Evolutionary conservation across 2,113 vertebrate species (phyloP).

Genomic region (Heliornis fulica): DNA sequence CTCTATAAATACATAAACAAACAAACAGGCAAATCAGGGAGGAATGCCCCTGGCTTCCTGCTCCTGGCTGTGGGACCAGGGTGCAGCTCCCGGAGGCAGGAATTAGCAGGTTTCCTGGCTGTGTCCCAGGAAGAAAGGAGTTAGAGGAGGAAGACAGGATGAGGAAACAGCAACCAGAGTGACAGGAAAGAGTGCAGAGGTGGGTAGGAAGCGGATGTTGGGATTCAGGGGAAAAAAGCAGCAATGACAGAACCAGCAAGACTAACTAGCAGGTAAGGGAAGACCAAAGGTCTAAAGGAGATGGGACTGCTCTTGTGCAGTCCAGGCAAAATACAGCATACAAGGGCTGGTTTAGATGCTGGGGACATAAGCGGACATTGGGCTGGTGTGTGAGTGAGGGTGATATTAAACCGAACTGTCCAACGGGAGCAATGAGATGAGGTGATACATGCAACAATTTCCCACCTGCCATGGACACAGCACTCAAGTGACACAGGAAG

Average conservation of each 20-base stretch:
- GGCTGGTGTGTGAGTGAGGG: not conserved
- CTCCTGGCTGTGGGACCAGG: not conserved
- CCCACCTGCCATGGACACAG: not conserved
- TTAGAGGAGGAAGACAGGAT: not conserved
- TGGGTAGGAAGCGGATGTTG: not conserved
- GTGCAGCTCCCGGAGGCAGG: not conserved
- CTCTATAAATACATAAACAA: conserved; percentile 12
- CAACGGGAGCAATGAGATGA: not conserved
- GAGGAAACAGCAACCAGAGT: not conserved
- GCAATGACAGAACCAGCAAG: not conserved
- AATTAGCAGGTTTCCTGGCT: not conserved
- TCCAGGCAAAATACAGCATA: not conserved
- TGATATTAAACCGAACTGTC: not conserved
- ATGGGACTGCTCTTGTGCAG: not conserved
- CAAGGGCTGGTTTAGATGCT: not conserved
- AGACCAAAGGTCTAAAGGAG: not conserved
- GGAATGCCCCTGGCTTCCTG: not conserved
- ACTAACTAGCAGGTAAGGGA: not conserved
- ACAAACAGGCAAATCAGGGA: not conserved
- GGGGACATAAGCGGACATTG: not conserved
- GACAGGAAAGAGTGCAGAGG: not conserved
- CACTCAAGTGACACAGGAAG: not conserved
- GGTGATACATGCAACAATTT: not conserved
- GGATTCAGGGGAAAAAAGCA: not conserved
- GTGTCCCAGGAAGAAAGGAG: not conserved